A percentile compares a stretch with the other conserved stretches of the same genome.
Conservation (phyloP, 2,113 vertebrate species). For the Meriones unguiculatus region DNA sequence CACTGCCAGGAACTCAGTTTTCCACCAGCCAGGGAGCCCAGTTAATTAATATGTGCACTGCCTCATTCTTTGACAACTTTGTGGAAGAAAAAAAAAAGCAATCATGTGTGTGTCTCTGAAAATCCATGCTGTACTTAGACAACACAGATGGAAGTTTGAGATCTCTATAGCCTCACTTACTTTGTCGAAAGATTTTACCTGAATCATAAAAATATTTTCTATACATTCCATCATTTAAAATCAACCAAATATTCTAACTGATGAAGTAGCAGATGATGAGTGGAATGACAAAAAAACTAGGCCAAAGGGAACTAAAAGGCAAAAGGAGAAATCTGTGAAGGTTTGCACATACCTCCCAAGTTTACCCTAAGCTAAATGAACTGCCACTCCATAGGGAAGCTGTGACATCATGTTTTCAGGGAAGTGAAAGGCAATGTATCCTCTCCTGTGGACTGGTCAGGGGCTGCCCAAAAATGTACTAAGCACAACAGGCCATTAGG, state of each 20-base stretch:
- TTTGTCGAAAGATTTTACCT: constrained; percentile 33
- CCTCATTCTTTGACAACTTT: background rate
- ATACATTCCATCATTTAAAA: background rate
- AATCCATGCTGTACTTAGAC: background rate
- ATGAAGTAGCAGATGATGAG: background rate
- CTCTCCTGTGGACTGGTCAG: background rate
- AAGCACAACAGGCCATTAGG: background rate
- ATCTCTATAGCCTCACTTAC: constrained; percentile 5
- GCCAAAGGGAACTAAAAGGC: background rate
- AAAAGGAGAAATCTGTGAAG: background rate
- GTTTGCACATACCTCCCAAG: background rate
- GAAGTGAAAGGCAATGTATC: background rate
- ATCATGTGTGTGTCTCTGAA: background rate
- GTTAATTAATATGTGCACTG: background rate
- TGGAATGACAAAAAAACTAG: background rate
- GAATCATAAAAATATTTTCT: background rate
- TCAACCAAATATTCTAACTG: background rate
- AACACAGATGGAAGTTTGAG: background rate
- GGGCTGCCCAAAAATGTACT: background rate
- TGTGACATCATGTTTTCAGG: background rate
- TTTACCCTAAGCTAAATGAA: background rate
- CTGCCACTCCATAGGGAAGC: background rate
- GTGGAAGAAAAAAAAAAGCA: background rate
- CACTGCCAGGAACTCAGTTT: background rate
- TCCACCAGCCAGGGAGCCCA: background rate